Base-by-base conservation (phyloP, 2,113 vertebrate species). In the Lonchura striata region DNA sequence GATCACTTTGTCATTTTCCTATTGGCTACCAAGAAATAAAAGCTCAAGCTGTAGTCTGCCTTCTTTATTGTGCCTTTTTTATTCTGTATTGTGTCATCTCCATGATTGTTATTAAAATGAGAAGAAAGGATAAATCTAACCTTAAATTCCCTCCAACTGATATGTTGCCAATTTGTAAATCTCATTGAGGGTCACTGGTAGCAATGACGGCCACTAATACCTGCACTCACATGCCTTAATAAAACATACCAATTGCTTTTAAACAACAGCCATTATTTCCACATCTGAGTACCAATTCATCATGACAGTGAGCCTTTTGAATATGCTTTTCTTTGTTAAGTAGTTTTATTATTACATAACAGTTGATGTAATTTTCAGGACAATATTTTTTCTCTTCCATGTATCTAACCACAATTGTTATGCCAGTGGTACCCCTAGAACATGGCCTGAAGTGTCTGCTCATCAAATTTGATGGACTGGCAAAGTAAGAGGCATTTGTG, bases 11-110 rank as follows among this genome's bases (percentile, higher is more conserved):
- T 66, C 69, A 71, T 94, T 96, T 95, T 92, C 81, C 86, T 87
- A 50, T 74, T 92, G 65, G 72, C 46, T 94, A 82, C 59, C 44
- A 93, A 88, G 68, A 96, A 93, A 93, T 56, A 88, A 95, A 92
- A 94, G 35, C 86, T 91, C 61, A 70, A 76, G 69, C 74, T 91
- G 66, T 52, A 82, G 47, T 53, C 75, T 94, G 88, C n/a, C 47
- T 86, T 80, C 52, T 74, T 52, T 60, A 89, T 75, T 75, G 52
- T 66, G 52, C 19, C 46, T 90, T 74, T 47, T 77, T 81, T 71
- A 54, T 88, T 81, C 33, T 24, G 24, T 82, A 31, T 57, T 81
- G 22, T 68, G 70, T 41, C 16, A 52, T 64, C 46, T 86, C 84
- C 57, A 60, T 33, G 24, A 14, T 8, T 92, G 63, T 31, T 78